Evolutionary conservation across 2,888 invertebrate genomes (phyloP).

Genomic region (Acleris literana): DNA sequence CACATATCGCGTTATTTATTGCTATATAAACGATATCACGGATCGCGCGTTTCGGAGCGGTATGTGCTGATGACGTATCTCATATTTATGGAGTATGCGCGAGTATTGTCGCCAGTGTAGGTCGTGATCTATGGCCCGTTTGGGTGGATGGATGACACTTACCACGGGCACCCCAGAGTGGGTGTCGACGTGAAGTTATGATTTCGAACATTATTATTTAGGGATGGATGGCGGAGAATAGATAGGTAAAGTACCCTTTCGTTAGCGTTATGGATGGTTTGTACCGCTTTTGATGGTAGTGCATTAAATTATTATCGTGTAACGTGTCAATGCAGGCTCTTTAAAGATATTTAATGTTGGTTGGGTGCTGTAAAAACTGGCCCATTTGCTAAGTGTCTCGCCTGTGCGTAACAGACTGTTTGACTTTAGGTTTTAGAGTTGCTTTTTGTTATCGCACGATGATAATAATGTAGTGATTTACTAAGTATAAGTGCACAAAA

Average conservation of each 20-base stretch:
- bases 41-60: conserved; percentile 39
- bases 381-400: neutral
- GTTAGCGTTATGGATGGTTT: conserved; percentile 2
- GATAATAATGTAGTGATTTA: no score
- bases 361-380: conserved; percentile 1
- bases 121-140: conserved; percentile 67
- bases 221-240: conserved; percentile 20
- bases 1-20: conserved; percentile 70
- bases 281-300: conserved; percentile 11
- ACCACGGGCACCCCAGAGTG: conserved; percentile 53
- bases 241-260: conserved; percentile 28
- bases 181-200: conserved; percentile 47
- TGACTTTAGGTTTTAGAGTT: neutral
- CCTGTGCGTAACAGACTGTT: neutral
- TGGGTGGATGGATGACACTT: conserved; percentile 56
- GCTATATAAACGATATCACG: conserved; percentile 63
- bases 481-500: no score
- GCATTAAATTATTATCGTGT: conserved; percentile 29
- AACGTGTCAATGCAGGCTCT: conserved; percentile 22
- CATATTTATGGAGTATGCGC: conserved; percentile 67
- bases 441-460: no score
- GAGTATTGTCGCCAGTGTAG: conserved; percentile 52
- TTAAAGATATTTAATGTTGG: conserved; percentile 15
- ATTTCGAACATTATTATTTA: conserved; percentile 31
- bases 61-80: conserved; percentile 66